Base-by-base conservation (phyloP, 2,888 invertebrate species). In the Stramonita haemastoma region DNA sequence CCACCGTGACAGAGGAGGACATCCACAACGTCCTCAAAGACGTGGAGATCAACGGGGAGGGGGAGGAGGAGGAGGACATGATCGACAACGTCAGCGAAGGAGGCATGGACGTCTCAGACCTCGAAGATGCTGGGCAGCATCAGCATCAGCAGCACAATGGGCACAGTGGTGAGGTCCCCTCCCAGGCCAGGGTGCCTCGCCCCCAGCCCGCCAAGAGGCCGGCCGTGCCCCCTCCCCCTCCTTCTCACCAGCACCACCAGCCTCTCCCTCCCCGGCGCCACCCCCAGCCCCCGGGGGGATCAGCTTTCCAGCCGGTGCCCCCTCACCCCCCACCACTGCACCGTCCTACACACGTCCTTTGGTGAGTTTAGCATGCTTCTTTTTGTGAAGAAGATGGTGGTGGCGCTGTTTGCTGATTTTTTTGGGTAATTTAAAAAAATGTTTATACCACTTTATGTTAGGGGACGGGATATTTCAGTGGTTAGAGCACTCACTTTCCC, bases 41-140 rank as follows among this genome's bases (percentile, higher is more conserved):
- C 26, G 86, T 86, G 34, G 86, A 86, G n/a, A 86, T 86, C 32
- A 86, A 86, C 29, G 66, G 8, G 26, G 83, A n/a, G n/a, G n/a
- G n/a, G n/a, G n/a, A n/a, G n/a, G n/a, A n/a, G n/a, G n/a, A n/a
- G n/a, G n/a, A 26, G 29, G 46, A 46, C 2, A 34, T 66, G 66
- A 93, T 94, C 36, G 94, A 94, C 56, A 94, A 93, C 56, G 94
- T 95, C n/a, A 95, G 95, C 93, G 95, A 93, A 0, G 95, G 94
- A n/a, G 95, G 94, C n/a, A 95, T 95, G 95, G 95, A 83, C 26
- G 81, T 83, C 26, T 83, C 81, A 0, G 81, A 95, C 90, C 95
- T 95, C 17, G 95, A 95, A 0, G 95, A 95, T 91, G 93, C 26
- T 17, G 91, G n/a, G n/a, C n/a, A n/a, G n/a, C n/a, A n/a, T n/a